Evolutionary conservation across 2,888 invertebrate genomes (phyloP).

Genomic region (Folsomia candida): DNA sequence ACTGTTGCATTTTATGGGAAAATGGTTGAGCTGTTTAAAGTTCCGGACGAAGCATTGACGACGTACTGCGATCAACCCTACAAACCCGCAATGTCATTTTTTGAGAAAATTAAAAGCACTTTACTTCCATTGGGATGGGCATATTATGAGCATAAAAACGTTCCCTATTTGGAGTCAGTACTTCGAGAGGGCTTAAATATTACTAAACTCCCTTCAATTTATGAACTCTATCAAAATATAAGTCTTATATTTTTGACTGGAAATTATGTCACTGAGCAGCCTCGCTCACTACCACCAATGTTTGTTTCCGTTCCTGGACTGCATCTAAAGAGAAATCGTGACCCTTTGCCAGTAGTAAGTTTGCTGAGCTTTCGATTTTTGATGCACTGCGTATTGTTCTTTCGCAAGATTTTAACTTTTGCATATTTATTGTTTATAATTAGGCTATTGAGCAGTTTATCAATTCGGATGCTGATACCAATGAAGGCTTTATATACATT

Average conservation of each 20-base stretch:
- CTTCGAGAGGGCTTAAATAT: background rate
- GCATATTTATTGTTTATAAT: background rate
- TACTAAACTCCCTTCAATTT: conserved; percentile 11
- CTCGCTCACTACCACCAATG: conserved; percentile 23
- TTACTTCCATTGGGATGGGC: conserved; percentile 6
- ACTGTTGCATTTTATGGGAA: conserved; percentile 19
- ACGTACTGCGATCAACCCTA: background rate
- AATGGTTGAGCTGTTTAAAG: conserved; percentile 28
- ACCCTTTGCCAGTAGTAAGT: background rate
- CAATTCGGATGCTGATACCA: conserved; percentile 9
- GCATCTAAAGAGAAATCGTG: background rate
- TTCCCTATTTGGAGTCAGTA: background rate
- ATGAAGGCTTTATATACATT: conserved; percentile 43
- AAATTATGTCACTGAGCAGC: conserved; percentile 23
- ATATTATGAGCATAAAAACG: background rate
- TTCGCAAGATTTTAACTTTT: background rate
- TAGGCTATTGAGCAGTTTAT: conserved; percentile 32
- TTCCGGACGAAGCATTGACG: conserved; percentile 23
- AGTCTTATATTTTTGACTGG: conserved; percentile 22
- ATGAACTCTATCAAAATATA: conserved; percentile 17
- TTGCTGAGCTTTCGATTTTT: background rate
- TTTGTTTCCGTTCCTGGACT: conserved; percentile 19
- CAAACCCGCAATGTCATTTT: conserved; percentile 16
- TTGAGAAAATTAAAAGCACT: conserved; percentile 11
- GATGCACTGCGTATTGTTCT: too few species aligned